Evolutionary conservation across 2,888 invertebrate species (phyloP), one percentile per base, ranked within the genome.

Genomic region (Phrixothrix hirtus): DNA sequence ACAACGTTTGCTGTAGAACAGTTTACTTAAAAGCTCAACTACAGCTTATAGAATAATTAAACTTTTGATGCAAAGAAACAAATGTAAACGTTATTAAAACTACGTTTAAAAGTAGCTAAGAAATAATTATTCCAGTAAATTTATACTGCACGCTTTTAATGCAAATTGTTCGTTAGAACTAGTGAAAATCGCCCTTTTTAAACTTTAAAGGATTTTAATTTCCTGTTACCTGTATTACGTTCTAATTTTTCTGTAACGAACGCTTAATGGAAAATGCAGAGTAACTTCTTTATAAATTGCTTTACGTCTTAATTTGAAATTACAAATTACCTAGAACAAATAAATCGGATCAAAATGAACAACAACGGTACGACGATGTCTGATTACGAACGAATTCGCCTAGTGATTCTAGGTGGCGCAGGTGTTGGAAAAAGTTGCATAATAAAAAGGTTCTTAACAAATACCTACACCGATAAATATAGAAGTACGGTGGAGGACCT

Each of bases 401-500:
- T 94, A 66, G 92, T 93, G 46, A 84, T 92, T 34, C 78, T 93
- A 31, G 93, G 93, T 4, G 89, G 91, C 1, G 83, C 87, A 1
- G 86, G 87, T 26, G 91, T 91, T 5, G 93, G 94, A 9, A 94
- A 94, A 74, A 91, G 89, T 69, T 86, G 89, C 64, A 88, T 94
- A 62, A 82, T 93, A 41, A 86, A 88, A 64, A 81, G 91, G 39
- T 88, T 92, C 68, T 81, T 93, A 47, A 86, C 85, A 68, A 87
- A 89, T 71, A 86, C 87, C 2, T 94, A 88, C 76, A 81, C 83
- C 38, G 89, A 89, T 66, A 85, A 87, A 68, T 92, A 94, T 75
- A 83, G 86, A 62, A 88, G 91, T 64, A 94, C 93, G 9, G 89
- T 93, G 21, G 93, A 94, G 72, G 94, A 94, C 73, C 81, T 93